Evolutionary conservation across 2,888 invertebrate genomes (phyloP).

Genomic region (Pollenia labialis): DNA sequence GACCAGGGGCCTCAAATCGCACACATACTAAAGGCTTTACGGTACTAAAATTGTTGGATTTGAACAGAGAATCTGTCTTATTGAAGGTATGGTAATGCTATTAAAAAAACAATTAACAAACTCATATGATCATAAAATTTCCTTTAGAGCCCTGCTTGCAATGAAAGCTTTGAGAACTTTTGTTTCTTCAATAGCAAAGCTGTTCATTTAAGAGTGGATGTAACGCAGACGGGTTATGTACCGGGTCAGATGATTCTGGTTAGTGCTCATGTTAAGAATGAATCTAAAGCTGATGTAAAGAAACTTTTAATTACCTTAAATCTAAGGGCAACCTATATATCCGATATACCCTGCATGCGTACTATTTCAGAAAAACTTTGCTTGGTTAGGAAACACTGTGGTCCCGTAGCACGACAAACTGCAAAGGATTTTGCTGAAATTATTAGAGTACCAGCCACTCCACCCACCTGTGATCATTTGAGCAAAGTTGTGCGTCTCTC

Average conservation of each 20-base stretch:
- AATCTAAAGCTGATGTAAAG: slow-evolving; percentile 85
- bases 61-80: slow-evolving; percentile 88
- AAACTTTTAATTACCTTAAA: slow-evolving; percentile 84
- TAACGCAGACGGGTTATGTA: slow-evolving; percentile 82
- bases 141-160: slow-evolving; percentile 77
- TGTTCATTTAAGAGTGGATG: slow-evolving; percentile 77
- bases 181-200: slow-evolving; percentile 79
- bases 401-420: slow-evolving; percentile 76
- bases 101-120: neutral
- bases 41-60: slow-evolving; percentile 90
- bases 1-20: slow-evolving; percentile 93
- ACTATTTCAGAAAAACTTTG: slow-evolving; percentile 80
- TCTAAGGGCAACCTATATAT: slow-evolving; percentile 83
- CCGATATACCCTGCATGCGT: slow-evolving; percentile 79
- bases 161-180: slow-evolving; percentile 79
- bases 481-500: slow-evolving; percentile 82
- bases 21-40: slow-evolving; percentile 91
- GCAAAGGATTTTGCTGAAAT: slow-evolving; percentile 78
- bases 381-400: slow-evolving; percentile 79
- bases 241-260: slow-evolving; percentile 82
- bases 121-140: neutral
- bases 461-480: slow-evolving; percentile 82
- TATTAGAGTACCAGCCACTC: slow-evolving; percentile 81
- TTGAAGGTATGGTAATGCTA: slow-evolving; percentile 76
- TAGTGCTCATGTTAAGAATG: slow-evolving; percentile 86